Conservation (phyloP, 1,140 invertebrate species). For the Battus philenor region DNA sequence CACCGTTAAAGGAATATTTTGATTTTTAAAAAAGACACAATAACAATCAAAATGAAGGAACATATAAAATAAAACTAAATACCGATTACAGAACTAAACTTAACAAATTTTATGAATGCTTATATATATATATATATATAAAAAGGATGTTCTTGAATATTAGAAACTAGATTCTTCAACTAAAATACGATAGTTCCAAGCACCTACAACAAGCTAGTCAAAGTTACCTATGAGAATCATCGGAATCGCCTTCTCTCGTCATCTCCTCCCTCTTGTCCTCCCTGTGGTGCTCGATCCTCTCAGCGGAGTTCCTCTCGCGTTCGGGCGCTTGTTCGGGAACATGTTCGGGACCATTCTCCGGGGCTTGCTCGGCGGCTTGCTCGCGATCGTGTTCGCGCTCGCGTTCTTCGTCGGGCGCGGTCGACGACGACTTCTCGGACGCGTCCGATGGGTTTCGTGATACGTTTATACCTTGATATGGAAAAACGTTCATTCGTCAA, state of each 20-base stretch:
- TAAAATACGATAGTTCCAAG: no score
- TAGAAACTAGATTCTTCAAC: no score
- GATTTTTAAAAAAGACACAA: no score
- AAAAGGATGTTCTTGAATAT: no score
- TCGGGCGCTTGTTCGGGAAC: not conserved
- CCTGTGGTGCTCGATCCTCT: slow-evolving; percentile 8
- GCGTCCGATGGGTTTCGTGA: slow-evolving; percentile 60
- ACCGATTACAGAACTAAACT: no score
- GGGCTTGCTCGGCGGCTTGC: not conserved
- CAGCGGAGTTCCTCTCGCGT: slow-evolving; percentile 1
- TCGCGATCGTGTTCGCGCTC: slow-evolving; percentile 13
- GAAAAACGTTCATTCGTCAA: no score
- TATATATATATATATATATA: no score
- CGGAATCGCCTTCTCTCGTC: slow-evolving; percentile 21
- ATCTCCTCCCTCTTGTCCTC: slow-evolving; percentile 22
- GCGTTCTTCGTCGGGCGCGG: slow-evolving; percentile 23
- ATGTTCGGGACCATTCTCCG: not conserved
- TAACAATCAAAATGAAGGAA: no score
- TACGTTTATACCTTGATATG: slow-evolving; percentile 46
- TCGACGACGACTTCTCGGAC: slow-evolving; percentile 46
- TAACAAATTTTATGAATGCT: no score
- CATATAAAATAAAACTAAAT: no score
- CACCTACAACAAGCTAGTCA: no score
- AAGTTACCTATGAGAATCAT: slow-evolving; percentile 4
- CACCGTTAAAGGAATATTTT: no score